A percentile compares a stretch with the other conserved stretches of the same genome.
Evolutionary conservation across 2,888 invertebrate genomes (phyloP).

Genomic region (Rhaphigaster nebulosa): DNA sequence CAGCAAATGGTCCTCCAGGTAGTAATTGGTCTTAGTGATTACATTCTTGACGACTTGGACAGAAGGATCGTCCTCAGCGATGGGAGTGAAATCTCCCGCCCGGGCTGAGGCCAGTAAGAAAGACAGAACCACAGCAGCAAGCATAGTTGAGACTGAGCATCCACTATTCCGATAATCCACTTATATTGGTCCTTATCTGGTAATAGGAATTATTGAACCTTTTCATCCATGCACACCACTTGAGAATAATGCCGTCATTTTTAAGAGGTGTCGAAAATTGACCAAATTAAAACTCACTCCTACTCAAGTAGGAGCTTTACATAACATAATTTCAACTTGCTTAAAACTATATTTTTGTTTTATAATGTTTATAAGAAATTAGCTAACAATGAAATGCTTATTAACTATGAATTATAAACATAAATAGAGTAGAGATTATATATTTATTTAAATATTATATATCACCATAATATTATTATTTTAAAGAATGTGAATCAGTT

Average conservation of each 20-base stretch:
- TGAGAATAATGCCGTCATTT: not conserved
- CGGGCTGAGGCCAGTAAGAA: not conserved
- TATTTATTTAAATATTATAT: no score
- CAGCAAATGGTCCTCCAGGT: constrained; percentile 1
- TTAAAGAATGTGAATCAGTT: no score
- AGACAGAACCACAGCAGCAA: not conserved
- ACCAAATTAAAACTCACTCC: not conserved
- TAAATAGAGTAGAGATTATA: no score
- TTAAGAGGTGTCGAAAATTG: not conserved
- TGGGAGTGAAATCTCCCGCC: not conserved
- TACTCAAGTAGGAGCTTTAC: no score
- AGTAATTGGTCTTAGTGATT: not conserved
- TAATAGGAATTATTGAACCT: not conserved
- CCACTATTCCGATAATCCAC: not conserved
- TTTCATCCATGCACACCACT: not conserved
- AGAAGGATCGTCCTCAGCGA: not conserved
- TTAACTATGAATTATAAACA: no score
- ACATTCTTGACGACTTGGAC: not conserved
- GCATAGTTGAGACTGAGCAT: not conserved
- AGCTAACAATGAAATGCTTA: no score
- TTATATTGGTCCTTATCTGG: not conserved
- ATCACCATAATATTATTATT: no score
- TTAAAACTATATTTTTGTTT: no score
- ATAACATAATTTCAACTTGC: no score
- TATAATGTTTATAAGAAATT: no score